Conservation (phyloP, 2,113 vertebrate genomes). For the Seriola rivoliana region DNA sequence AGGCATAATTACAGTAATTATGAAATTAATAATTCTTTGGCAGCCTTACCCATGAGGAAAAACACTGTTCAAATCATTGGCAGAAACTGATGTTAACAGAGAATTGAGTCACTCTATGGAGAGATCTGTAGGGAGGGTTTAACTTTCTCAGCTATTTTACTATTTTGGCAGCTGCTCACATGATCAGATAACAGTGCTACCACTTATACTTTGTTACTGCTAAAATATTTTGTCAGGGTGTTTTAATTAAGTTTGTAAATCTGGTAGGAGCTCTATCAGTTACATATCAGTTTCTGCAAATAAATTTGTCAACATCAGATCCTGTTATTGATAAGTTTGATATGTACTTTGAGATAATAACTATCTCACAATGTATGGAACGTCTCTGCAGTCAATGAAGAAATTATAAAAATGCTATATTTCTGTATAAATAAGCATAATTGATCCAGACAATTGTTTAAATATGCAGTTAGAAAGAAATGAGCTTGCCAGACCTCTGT, state of each 20-base stretch:
- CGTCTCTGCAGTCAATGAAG: not conserved
- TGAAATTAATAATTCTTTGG: conserved; percentile 51
- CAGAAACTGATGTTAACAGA: conserved; percentile 44
- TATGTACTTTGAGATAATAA: not conserved
- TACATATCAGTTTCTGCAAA: not conserved
- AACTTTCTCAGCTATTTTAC: conserved; percentile 47
- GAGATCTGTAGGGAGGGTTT: conserved; percentile 38
- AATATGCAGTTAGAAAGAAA: too few species aligned
- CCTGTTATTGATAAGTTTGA: not conserved
- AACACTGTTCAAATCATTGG: conserved; percentile 45
- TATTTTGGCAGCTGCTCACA: conserved; percentile 41
- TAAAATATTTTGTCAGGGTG: conserved; percentile 5
- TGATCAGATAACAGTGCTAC: conserved; percentile 23
- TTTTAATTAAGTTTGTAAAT: conserved; percentile 29
- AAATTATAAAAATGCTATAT: not conserved
- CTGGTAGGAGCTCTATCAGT: not conserved
- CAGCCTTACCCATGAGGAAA: conserved; percentile 27
- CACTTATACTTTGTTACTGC: conserved; percentile 10
- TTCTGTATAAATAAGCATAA: not conserved
- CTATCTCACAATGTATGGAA: not conserved
- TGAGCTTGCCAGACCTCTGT: too few species aligned
- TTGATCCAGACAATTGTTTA: not conserved
- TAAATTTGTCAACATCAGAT: not conserved
- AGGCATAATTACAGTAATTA: conserved; percentile 43
- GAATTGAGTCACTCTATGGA: conserved; percentile 11